Evolutionary conservation across 1,140 invertebrate species (phyloP).

Genomic region (Drosophila aff.): DNA sequence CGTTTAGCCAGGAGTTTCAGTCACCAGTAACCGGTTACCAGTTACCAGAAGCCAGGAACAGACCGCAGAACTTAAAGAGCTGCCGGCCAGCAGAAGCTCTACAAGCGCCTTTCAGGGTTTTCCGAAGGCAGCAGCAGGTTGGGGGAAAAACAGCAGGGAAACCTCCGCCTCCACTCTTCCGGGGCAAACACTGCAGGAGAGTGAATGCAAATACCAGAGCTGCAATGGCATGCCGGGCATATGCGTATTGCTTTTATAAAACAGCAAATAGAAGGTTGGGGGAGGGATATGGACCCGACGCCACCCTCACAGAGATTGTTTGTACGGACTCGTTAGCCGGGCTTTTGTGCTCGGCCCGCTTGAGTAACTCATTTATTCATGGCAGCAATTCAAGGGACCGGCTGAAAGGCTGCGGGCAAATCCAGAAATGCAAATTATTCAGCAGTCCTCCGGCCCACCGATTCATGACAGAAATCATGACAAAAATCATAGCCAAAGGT

Average conservation of each 20-base stretch:
- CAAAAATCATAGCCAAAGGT: constrained; percentile 36
- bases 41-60: constrained; percentile 11
- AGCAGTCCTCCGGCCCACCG: constrained; percentile 2
- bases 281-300: background rate
- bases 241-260: constrained; percentile 80
- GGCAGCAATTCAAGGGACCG: constrained; percentile 48
- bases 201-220: constrained; percentile 75
- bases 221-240: constrained; percentile 52
- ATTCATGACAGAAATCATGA: constrained; percentile 24
- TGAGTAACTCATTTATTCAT: constrained; percentile 51
- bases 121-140: constrained; percentile 29
- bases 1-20: constrained; percentile 51
- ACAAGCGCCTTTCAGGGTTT: constrained; percentile 69
- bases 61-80: constrained; percentile 76
- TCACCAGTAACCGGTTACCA: background rate
- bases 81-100: constrained; percentile 60
- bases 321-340: constrained; percentile 54
- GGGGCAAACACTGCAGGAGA: constrained; percentile 64
- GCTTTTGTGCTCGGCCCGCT: constrained; percentile 42
- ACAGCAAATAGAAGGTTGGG: constrained; percentile 62
- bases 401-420: constrained; percentile 43
- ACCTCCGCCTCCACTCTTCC: constrained; percentile 14
- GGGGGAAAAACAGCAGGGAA: background rate
- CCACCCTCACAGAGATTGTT: constrained; percentile 39
- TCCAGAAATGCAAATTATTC: constrained; percentile 45